Conservation (phyloP, 2,113 vertebrate genomes). For the Meriones unguiculatus region DNA sequence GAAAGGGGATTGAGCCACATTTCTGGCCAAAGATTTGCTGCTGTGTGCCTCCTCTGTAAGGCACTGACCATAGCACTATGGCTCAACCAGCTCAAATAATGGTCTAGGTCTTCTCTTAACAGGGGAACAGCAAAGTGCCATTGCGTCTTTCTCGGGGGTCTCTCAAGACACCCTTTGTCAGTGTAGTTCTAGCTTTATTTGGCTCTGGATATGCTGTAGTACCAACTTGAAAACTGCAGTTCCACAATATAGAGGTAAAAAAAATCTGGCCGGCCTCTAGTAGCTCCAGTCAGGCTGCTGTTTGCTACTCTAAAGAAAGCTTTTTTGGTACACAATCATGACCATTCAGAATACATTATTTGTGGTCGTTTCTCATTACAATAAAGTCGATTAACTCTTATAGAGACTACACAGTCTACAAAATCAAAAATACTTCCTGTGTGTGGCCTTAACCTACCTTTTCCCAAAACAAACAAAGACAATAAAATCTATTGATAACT, state of each 20-base stretch:
- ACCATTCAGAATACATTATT: not conserved
- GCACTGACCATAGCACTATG: not conserved
- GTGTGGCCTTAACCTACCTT: not conserved
- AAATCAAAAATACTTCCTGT: conserved; percentile 22
- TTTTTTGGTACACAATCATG: not conserved
- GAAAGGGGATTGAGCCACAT: not conserved
- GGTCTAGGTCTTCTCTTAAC: not conserved
- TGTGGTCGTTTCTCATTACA: not conserved
- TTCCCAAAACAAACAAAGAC: not conserved
- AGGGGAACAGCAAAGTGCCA: not conserved
- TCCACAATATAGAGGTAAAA: not conserved
- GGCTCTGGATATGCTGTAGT: not conserved
- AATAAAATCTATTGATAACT: not conserved
- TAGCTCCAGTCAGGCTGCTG: not conserved
- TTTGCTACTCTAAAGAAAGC: conserved; percentile 14
- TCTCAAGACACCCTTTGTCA: not conserved
- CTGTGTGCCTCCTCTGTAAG: not conserved
- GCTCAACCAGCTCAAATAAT: not conserved
- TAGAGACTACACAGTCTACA: not conserved
- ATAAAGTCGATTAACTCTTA: not conserved
- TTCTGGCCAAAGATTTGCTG: not conserved
- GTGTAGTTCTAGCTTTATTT: not conserved
- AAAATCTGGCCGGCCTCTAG: not conserved
- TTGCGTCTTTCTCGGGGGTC: not conserved
- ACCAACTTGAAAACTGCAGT: not conserved